Conservation (phyloP, 2,888 invertebrate genomes). For the Heliconius ismenius region DNA sequence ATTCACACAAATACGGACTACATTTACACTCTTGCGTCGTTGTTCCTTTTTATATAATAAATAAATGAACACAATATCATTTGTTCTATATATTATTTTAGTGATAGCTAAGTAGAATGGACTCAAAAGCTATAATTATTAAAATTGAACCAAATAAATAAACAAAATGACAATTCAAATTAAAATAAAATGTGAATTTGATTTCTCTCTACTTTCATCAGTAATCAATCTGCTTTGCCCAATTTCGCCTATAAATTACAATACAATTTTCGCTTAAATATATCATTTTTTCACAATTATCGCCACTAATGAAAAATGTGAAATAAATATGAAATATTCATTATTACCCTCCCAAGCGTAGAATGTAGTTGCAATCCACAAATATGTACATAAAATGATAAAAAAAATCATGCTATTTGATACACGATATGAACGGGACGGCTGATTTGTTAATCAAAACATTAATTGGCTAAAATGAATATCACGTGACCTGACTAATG, state of each 20-base stretch:
- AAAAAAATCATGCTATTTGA: conserved; percentile 22
- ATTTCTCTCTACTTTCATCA: background rate
- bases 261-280: background rate
- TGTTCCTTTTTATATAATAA: conserved; percentile 6
- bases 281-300: background rate
- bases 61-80: background rate
- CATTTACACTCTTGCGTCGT: conserved; percentile 34
- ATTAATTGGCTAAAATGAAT: conserved; percentile 35
- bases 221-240: background rate
- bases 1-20: conserved; percentile 37
- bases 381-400: conserved; percentile 28
- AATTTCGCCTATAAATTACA: background rate
- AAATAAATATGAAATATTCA: background rate
- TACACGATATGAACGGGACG: conserved; percentile 44
- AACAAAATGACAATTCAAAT: background rate
- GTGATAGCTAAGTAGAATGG: background rate
- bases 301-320: background rate
- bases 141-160: background rate
- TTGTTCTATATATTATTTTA: conserved; percentile 11
- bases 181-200: background rate
- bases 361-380: conserved; percentile 33
- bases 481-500: conserved; percentile 39
- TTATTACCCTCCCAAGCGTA: conserved; percentile 28
- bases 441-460: conserved; percentile 39
- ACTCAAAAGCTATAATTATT: background rate